These are phyloP conservation scores for Ceratosolen fusciceps DNA, from an alignment of 1,140 invertebrate genomes.

Conservation along the genomic window DNA sequence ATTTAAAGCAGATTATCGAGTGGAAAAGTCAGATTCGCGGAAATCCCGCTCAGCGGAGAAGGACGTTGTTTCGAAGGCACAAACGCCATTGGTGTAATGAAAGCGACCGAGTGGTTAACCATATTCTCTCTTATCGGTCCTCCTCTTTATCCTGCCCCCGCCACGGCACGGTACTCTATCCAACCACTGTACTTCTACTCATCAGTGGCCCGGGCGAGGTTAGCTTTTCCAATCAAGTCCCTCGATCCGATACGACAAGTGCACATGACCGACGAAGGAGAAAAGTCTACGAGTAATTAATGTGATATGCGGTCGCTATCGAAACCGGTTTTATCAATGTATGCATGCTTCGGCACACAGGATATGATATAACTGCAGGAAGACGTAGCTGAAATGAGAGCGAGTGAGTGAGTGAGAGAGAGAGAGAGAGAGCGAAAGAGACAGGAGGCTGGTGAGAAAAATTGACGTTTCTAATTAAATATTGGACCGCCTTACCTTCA, in stretches of 20 bases:
- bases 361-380: not conserved
- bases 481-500: not conserved
- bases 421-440: not conserved
- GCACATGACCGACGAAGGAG: not conserved
- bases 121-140: not conserved
- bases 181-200: slow-evolving; percentile 10
- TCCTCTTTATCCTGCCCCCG: not conserved
- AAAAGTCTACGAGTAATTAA: slow-evolving; percentile 19
- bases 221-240: not conserved
- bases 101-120: not conserved
- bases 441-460: not conserved
- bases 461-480: too few species aligned
- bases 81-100: not conserved
- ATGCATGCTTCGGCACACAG: not conserved
- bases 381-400: not conserved
- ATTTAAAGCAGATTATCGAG: not conserved
- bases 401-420: not conserved
- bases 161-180: too few species aligned
- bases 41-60: not conserved
- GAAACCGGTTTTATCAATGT: slow-evolving; percentile 25
- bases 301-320: slow-evolving; percentile 1
- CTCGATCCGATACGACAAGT: slow-evolving; percentile 12
- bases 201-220: not conserved
- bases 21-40: not conserved
- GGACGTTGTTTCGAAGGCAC: not conserved